Percentiles rank a stretch among this genome's conserved stretches.
phyloP scores from a whole-genome alignment of 2,113 vertebrate species.

The Prochilodus magdalenae region DNA sequence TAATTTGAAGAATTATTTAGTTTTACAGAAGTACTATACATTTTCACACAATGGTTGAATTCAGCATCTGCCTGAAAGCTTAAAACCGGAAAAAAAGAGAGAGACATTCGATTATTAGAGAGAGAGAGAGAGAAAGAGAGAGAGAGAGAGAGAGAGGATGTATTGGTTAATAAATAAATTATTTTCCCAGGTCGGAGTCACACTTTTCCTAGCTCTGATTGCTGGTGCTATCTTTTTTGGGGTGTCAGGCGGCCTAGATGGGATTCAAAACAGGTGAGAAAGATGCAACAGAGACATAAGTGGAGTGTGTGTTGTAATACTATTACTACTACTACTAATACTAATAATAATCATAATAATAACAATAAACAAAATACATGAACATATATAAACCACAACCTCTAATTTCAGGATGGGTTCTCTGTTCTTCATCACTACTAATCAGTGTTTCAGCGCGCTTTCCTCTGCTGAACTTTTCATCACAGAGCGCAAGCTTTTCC shows the following conservation, averaged over 20 bases:
- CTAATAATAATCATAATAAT: too few species aligned
- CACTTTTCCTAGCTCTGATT: conserved; percentile 79
- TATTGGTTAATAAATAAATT: not conserved
- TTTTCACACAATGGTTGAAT: too few species aligned
- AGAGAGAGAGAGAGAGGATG: too few species aligned
- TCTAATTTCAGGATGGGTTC: conserved; percentile 81
- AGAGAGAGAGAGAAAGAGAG: too few species aligned
- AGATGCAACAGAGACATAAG: not conserved
- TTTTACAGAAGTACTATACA: too few species aligned
- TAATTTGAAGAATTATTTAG: too few species aligned
- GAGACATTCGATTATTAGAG: too few species aligned
- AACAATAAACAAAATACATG: not conserved
- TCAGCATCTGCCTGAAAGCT: too few species aligned
- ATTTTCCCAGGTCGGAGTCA: conserved; percentile 77
- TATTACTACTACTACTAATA: not conserved
- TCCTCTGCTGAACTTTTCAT: conserved; percentile 91
- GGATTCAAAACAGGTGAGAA: conserved; percentile 89
- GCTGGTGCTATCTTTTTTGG: conserved; percentile 87
- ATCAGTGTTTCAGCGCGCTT: conserved; percentile 90
- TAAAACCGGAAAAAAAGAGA: too few species aligned
- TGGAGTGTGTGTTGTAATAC: not conserved
- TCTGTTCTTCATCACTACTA: conserved; percentile 90
- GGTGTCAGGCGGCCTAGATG: conserved; percentile 69
- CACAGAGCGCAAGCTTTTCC: conserved; percentile 90
- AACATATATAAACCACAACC: not conserved